A percentile compares a stretch with the other conserved stretches of the same genome.
Conservation (phyloP, 2,888 invertebrate genomes). For the Synanthedon formicaeformis region DNA sequence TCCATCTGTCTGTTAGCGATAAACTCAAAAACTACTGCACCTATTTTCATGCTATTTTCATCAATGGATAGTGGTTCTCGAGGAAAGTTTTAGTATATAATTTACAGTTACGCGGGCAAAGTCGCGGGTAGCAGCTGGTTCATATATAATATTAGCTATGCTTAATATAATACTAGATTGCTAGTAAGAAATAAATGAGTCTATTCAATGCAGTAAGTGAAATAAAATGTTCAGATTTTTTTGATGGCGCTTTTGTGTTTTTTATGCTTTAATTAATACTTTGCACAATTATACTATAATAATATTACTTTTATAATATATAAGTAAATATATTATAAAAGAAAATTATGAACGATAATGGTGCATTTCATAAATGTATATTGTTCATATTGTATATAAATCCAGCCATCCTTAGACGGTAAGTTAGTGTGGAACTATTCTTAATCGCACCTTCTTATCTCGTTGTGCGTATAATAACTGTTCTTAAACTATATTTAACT, state of each 20-base stretch:
- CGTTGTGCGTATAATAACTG: neutral
- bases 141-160: no score
- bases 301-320: neutral
- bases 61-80: no score
- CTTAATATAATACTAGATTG: no score
- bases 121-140: no score
- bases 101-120: no score
- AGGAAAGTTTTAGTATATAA: no score
- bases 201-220: constrained; percentile 21
- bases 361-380: neutral
- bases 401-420: constrained; percentile 24
- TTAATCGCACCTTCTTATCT: constrained; percentile 8
- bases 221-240: constrained; percentile 2
- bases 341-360: constrained; percentile 3
- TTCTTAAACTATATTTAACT: neutral
- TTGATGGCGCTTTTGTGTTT: constrained; percentile 38
- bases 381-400: constrained; percentile 11
- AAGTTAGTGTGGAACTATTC: constrained; percentile 45
- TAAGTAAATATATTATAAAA: no score
- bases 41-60: no score
- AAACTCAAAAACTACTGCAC: no score
- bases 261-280: neutral
- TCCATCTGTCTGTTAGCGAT: no score
- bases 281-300: neutral
- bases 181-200: no score